Evolutionary conservation across 1,140 invertebrate species (phyloP).

Genomic region (Atta texana): DNA sequence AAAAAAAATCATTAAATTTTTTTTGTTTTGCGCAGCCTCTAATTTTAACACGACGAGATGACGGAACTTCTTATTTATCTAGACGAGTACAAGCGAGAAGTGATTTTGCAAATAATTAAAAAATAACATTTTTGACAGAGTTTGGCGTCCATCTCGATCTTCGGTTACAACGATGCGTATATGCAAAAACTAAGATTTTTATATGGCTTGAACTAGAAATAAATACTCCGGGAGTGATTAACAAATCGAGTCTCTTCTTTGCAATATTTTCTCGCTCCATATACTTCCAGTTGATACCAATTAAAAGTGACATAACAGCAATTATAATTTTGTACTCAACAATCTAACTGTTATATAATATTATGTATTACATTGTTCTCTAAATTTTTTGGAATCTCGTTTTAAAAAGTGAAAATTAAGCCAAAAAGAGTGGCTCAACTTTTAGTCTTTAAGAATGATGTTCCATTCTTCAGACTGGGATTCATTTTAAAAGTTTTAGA

Average conservation of each 20-base stretch:
- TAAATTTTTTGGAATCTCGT: too few relatives aligned
- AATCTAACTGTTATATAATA: too few relatives aligned
- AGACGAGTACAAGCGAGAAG: background rate
- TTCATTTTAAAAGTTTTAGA: too few relatives aligned
- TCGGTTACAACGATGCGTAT: background rate
- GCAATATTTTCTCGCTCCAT: background rate
- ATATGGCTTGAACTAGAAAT: background rate
- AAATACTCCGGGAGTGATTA: background rate
- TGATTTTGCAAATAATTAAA: slow-evolving; percentile 31
- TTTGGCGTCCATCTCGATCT: slow-evolving; percentile 2
- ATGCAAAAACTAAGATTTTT: background rate
- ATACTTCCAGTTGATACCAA: too few relatives aligned
- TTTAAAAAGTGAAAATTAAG: too few relatives aligned
- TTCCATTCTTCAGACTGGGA: too few relatives aligned
- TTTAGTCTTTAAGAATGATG: too few relatives aligned
- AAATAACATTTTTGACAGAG: slow-evolving; percentile 33
- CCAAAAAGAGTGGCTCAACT: too few relatives aligned
- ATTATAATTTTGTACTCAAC: too few relatives aligned
- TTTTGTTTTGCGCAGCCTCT: background rate
- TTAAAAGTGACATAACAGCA: too few relatives aligned
- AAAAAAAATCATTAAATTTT: background rate
- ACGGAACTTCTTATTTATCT: slow-evolving; percentile 8
- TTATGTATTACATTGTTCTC: too few relatives aligned
- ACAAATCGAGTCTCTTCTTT: background rate
- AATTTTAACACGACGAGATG: slow-evolving; percentile 16